Base-by-base conservation (phyloP, 1,140 invertebrate genomes). In the Ceratosolen fusciceps region DNA sequence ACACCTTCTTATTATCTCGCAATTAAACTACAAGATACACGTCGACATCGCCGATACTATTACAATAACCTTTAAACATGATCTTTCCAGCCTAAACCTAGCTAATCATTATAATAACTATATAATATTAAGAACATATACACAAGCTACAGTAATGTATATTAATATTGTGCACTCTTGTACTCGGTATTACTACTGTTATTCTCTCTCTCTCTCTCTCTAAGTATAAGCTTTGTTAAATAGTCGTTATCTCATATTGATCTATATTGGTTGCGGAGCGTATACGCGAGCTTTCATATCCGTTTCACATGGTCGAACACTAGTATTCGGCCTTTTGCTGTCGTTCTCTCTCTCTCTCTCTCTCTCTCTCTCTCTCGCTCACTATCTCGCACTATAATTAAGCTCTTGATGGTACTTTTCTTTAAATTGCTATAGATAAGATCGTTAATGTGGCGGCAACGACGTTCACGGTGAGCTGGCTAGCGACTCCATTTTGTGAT, bases 371-470 rank as follows among this genome's bases (percentile, higher is more conserved):
- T n/a, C n/a, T n/a, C n/a, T n/a, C n/a, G n/a, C n/a, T n/a, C n/a
- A n/a, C n/a, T n/a, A n/a, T n/a, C n/a, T n/a, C n/a, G n/a, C n/a
- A n/a, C n/a, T n/a, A n/a, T n/a, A n/a, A n/a, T 77, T 68, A 49
- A 58, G 26, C 16, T 60, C 52, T 37, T 58, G 65, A 52, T 54
- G 43, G 14, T 75, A 70, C 29, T 68, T 60, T 74, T 79, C 65
- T 80, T 80, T 80, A 90, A 87, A 88, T 86, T 80, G 82, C 82
- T 89, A 88, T 49, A 81, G 80, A 87, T 86, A 89, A 85, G 80
- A 89, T 86, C 83, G 82, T 82, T 84, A 90, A 84, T 86, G 88
- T 85, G 83, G 88, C 83, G 82, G 87, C 85, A 87, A 89, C 83
- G 84, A 86, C 83, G 85, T 81, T 86, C 85, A 89, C 84, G 82